phyloP scores from a whole-genome alignment of 1,140 invertebrate species.

The Caligus rogercresseyi region DNA sequence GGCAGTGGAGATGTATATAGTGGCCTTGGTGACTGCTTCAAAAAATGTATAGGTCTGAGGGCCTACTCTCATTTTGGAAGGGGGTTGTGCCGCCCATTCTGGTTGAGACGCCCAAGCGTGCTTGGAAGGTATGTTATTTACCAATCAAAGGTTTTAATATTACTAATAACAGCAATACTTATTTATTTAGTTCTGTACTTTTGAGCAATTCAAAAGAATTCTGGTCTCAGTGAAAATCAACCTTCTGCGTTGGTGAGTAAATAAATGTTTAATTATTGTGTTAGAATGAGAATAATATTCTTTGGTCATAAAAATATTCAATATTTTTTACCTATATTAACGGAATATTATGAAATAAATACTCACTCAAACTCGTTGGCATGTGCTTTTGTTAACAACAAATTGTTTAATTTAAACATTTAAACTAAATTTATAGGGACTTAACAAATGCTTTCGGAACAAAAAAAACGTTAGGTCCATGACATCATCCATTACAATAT shows the following conservation, averaged over 20 bases:
- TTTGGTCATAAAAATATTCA: no score
- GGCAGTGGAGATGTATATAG: constrained; percentile 46
- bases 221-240: constrained; percentile 49
- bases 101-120: constrained; percentile 84
- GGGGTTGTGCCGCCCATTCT: constrained; percentile 76
- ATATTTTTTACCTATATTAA: no score
- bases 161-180: constrained; percentile 21
- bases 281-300: no score
- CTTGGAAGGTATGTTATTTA: constrained; percentile 37
- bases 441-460: no score
- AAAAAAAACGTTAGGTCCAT: no score
- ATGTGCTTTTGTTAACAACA: constrained; percentile 20
- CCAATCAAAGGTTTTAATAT: constrained; percentile 9
- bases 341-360: no score
- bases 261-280: no score
- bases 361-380: no score
- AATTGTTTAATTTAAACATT: constrained; percentile 20
- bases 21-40: constrained; percentile 66
- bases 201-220: constrained; percentile 73
- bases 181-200: constrained; percentile 55
- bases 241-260: constrained; percentile 47
- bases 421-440: no score
- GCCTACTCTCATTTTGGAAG: constrained; percentile 61
- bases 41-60: constrained; percentile 73
- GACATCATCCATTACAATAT: no score